Base-by-base conservation (phyloP, 2,888 invertebrate genomes). In the Synanthedon formicaeformis region DNA sequence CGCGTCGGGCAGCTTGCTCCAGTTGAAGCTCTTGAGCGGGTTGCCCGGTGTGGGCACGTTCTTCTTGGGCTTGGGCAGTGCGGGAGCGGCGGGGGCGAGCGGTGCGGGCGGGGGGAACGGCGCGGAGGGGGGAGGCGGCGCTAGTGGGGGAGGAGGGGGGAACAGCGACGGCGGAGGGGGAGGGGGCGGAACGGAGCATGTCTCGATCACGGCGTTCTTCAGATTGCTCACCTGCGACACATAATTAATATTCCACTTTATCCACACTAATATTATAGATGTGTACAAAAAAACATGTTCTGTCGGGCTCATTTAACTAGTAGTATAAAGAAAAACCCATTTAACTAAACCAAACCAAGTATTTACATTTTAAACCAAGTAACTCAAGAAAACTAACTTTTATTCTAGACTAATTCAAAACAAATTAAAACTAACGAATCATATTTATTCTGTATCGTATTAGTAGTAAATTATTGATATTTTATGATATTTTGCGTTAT, bases 1-100 rank as follows among this genome's bases (percentile, higher is more conserved):
- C 48, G 93, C 91, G 63, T 97, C 97, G 0, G 97, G 96, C 56
- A 98, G 88, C 75, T 96, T 98, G 52, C 96, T 95, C 99, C 99
- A 99, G 86, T 99, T 99, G 88, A 99, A 96, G 53, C 97, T 96
- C 79, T 98, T 98, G 53, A 99, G 84, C 0, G 97, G 96, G 78
- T 96, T 96, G 4, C 94, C 91, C 0, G 98, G 96, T 64, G 95
- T 95, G 11, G 99, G 99, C 55, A 97, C 95, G 79, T 97, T 95
- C 81, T 96, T 97, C 76, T 92, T 92, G 14, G 89, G 86, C 51
- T 89, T 81, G 56, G 92, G 92, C 1, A 83, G 69, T 51, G 90
- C 89, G 8, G 90, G 84, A 0, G 90, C 88, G 16, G 79, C 77
- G 0, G 90, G 88, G 13, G 79, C 76, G 40, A 80, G 75, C 0